phyloP scores from a whole-genome alignment of 2,888 invertebrate genomes.

The Rhogogaster chlorosoma region DNA sequence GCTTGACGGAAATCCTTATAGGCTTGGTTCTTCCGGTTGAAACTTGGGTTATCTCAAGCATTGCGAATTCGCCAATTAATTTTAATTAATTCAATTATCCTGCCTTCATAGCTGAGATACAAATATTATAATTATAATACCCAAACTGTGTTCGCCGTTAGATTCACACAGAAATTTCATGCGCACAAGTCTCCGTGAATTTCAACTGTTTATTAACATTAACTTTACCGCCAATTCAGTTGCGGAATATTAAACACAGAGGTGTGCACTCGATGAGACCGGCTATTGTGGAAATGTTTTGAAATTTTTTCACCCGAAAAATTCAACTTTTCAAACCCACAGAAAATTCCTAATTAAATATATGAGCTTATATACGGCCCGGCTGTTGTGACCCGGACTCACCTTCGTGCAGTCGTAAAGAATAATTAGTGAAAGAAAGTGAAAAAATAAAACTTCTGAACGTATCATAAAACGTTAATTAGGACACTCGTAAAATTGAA shows the following conservation, averaged over 20 bases:
- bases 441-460: background rate
- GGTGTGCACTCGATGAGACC: background rate
- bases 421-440: background rate
- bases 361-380: background rate
- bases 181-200: background rate
- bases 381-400: background rate
- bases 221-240: background rate
- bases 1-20: background rate
- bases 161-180: background rate
- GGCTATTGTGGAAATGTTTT: background rate
- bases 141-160: background rate
- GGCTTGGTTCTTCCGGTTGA: background rate
- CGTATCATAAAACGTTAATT: slow-evolving; percentile 22
- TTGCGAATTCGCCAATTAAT: slow-evolving; percentile 11
- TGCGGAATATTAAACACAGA: background rate
- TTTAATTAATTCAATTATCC: slow-evolving; percentile 22
- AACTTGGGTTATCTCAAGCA: background rate
- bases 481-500: slow-evolving; percentile 2
- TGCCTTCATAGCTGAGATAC: background rate
- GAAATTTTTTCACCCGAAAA: background rate
- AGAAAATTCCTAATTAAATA: background rate
- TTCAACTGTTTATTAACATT: background rate
- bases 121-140: slow-evolving; percentile 7
- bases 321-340: background rate
- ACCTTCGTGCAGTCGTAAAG: background rate